Percentiles rank a stretch among this genome's conserved stretches.
Evolutionary conservation across 2,888 invertebrate species (phyloP).

Genomic region (Stomorhina lunata): DNA sequence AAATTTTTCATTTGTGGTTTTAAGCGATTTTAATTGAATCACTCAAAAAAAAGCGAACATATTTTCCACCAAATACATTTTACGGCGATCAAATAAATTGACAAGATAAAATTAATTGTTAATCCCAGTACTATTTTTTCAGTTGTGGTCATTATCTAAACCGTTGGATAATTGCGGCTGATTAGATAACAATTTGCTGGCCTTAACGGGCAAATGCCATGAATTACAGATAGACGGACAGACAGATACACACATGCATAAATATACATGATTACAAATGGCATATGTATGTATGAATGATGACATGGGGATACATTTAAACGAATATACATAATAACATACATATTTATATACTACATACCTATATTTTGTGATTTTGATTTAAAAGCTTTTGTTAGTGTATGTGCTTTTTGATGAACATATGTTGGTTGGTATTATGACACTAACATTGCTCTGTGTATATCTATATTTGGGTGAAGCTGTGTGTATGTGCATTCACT

Average conservation of each 20-base stretch:
- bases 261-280: not conserved
- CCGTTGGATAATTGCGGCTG: conserved; percentile 49
- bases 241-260: not conserved
- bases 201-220: conserved; percentile 21
- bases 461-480: not conserved
- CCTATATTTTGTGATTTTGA: conserved; percentile 31
- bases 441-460: conserved; percentile 34
- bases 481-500: not conserved
- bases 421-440: conserved; percentile 46
- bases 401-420: conserved; percentile 20
- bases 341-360: not conserved
- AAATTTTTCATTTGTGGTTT: too few species aligned
- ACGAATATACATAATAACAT: not conserved
- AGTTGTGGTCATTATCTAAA: conserved; percentile 45
- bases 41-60: not conserved
- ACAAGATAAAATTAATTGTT: conserved; percentile 55
- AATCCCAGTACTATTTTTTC: conserved; percentile 29
- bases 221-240: not conserved
- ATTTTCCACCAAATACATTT: not conserved
- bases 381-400: conserved; percentile 42
- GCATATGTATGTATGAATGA: conserved; percentile 44
- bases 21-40: too few species aligned
- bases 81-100: conserved; percentile 38
- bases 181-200: conserved; percentile 55
- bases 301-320: conserved; percentile 8